These are phyloP conservation scores for Leptopilina myrica DNA, from an alignment of 2,888 invertebrate genomes.

Conservation along the genomic window DNA sequence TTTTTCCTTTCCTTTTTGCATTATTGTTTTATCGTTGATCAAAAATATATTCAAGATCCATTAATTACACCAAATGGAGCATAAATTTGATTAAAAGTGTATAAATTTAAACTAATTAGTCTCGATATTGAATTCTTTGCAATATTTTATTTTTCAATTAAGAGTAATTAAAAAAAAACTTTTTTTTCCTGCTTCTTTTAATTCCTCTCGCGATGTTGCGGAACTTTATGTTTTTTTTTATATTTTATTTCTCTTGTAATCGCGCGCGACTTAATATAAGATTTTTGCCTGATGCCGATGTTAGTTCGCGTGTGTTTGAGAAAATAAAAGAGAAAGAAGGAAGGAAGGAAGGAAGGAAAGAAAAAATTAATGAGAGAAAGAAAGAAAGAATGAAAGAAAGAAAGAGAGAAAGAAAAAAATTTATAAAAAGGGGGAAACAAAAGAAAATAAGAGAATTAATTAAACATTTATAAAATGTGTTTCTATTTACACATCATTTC, in stretches of 20 bases:
- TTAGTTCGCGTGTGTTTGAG: constrained; percentile 18
- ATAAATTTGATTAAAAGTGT: not conserved
- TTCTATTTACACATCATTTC: no score
- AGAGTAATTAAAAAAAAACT: not conserved
- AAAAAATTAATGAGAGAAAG: no score
- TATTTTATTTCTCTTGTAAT: constrained; percentile 10
- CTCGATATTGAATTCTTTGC: not conserved
- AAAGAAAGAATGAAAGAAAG: no score
- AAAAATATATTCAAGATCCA: not conserved
- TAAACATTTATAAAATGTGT: not conserved
- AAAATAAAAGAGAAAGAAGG: no score
- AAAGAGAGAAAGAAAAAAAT: no score
- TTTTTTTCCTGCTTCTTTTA: not conserved
- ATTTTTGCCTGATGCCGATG: constrained; percentile 1
- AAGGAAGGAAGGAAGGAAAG: no score
- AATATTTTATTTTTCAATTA: constrained; percentile 11
- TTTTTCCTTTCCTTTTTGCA: no score
- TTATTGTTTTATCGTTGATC: not conserved
- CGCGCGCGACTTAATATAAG: constrained; percentile 8
- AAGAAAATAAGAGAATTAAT: constrained; percentile 26
- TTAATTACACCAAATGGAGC: not conserved
- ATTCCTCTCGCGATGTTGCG: not conserved
- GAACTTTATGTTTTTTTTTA: not conserved
- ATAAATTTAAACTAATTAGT: not conserved
- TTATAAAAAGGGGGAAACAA: not conserved